phyloP scores from a whole-genome alignment of 2,888 invertebrate species.

The Eupithecia centaureata region DNA sequence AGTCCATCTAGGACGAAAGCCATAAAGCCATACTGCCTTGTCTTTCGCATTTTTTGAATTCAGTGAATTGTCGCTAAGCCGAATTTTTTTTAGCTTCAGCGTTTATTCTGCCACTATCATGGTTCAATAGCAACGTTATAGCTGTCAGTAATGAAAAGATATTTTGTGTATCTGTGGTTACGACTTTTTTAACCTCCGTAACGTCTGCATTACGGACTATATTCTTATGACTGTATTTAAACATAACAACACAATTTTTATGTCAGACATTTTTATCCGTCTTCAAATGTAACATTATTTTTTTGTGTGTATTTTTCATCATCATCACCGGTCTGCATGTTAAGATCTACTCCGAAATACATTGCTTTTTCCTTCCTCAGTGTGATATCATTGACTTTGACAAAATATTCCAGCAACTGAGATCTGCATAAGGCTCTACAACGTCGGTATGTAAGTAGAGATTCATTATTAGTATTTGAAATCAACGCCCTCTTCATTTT shows the following conservation, averaged over 20 bases:
- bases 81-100: too few species aligned
- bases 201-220: not conserved
- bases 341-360: not conserved
- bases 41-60: too few species aligned
- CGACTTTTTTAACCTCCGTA: not conserved
- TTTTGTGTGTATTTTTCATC: not conserved
- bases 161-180: too few species aligned
- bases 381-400: not conserved
- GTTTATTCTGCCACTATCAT: too few species aligned
- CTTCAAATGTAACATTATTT: not conserved
- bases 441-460: not conserved
- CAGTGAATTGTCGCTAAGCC: too few species aligned
- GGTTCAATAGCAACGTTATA: too few species aligned
- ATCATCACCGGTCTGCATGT: not conserved
- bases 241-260: too few species aligned
- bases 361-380: not conserved
- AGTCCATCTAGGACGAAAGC: too few species aligned
- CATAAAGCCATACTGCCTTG: too few species aligned
- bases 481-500: not conserved
- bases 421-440: not conserved
- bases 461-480: not conserved
- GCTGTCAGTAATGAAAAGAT: too few species aligned
- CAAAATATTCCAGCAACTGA: not conserved
- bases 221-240: too few species aligned
- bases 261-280: not conserved